These are phyloP conservation scores for Disparrhopalites patrizii DNA, from an alignment of 2,888 invertebrate species.

Conservation along the genomic window DNA sequence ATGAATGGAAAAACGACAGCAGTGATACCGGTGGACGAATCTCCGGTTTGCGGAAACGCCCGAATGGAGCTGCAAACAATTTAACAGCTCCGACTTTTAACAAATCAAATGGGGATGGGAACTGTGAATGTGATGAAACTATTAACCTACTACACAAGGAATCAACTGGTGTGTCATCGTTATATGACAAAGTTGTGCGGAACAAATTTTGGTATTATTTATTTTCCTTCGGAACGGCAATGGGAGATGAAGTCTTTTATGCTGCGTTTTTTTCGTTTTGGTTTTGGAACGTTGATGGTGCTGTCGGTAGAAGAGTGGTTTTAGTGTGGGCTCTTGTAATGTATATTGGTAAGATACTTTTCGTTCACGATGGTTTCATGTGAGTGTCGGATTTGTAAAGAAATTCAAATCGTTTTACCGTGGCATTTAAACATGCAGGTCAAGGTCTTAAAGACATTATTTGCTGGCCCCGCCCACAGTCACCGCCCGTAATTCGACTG, in stretches of 20 bases:
- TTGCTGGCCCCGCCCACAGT: constrained; percentile 77
- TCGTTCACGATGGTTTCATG: constrained; percentile 34
- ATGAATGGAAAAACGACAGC: background rate
- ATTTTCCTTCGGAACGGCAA: constrained; percentile 75
- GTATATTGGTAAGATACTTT: constrained; percentile 73
- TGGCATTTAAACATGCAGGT: constrained; percentile 57
- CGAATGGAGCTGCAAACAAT: background rate
- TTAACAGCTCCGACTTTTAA: too few relatives aligned
- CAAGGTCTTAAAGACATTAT: constrained; percentile 86
- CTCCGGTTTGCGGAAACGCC: background rate
- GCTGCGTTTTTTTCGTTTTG: constrained; percentile 87
- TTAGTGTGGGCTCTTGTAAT: constrained; percentile 77
- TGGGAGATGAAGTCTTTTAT: constrained; percentile 89
- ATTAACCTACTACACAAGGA: constrained; percentile 51
- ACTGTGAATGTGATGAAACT: constrained; percentile 53
- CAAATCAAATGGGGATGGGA: background rate
- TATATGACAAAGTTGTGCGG: constrained; percentile 57
- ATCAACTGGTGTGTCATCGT: constrained; percentile 48
- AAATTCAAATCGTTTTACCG: too few relatives aligned
- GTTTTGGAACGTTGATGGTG: constrained; percentile 91
- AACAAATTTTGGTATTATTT: constrained; percentile 80
- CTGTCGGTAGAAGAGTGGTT: constrained; percentile 75
- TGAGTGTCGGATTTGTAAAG: too few relatives aligned
- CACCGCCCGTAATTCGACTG: constrained; percentile 73
- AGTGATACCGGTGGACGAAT: background rate